Evolutionary conservation across 2,888 invertebrate genomes (phyloP), one percentile per base, ranked within the genome.

Genomic region (Sarcophaga caerulescens): DNA sequence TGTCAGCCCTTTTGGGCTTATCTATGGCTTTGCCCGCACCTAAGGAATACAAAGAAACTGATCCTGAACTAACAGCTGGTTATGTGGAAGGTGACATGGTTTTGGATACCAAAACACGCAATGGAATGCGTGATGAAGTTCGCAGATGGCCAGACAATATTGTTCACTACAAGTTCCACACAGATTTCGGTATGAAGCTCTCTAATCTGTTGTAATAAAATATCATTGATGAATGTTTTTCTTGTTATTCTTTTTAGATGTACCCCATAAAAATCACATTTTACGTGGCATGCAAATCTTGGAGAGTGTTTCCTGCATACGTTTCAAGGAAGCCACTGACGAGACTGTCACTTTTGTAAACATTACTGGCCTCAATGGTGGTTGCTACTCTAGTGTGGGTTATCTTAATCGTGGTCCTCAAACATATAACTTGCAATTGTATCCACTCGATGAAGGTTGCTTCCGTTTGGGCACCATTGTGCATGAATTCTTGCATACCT

Each of bases 361-460:
- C 63, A 90, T 93, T 1, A 91, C 91, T 0, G 90, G 90, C 0
- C 69, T 87, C 0, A n/a, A 21, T 0, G 71, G 95, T 0, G 97
- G 97, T 0, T 97, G 97, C 89, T 97, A 95, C 95, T 96, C 96
- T 12, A 95, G 95, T 81, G 96, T 97, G 0, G 97, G 97, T 0
- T 94, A 94, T 52, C 93, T 94, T 5, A 88, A 89, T 14, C 95
- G 95, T 89, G 74, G 68, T 1, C 85, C 88, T 0, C 93, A 92
- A 68, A 81, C 84, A 3, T 81, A 92, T 12, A 93, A 93, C 84
- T 87, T 93, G 4, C 88, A 90, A 70, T 84, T 89, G 1, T 89
- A 91, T 82, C 77, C 82, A 0, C 45, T 92, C 14, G 91, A 90
- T n/a, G 14, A 19, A 1, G 93, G 93, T 0, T 93, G 93, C 65